Percentiles rank a stretch among this genome's conserved stretches.
These are phyloP conservation scores for Tipula lateralis DNA, from an alignment of 2,888 invertebrate genomes.

Conservation along the genomic window DNA sequence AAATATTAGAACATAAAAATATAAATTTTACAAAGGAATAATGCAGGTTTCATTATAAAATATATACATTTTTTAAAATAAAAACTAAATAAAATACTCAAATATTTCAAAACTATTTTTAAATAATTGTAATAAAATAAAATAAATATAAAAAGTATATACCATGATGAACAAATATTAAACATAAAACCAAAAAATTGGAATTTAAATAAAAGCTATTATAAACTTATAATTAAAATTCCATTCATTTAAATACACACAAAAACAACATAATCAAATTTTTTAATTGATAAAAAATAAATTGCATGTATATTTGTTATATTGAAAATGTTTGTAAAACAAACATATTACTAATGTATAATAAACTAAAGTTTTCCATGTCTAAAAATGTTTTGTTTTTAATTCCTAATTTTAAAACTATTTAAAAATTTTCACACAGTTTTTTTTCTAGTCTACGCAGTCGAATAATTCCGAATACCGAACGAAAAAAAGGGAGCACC, in stretches of 20 bases:
- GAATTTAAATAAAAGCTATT: background rate
- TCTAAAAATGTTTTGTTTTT: background rate
- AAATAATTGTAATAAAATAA: background rate
- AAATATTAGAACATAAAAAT: background rate
- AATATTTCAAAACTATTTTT: background rate
- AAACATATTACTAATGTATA: slow-evolving; percentile 12
- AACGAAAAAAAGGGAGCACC: slow-evolving; percentile 31
- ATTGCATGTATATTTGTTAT: background rate
- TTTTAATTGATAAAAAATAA: background rate
- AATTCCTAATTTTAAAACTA: background rate
- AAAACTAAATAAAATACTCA: slow-evolving; percentile 9
- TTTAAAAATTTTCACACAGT: background rate
- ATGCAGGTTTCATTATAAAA: slow-evolving; percentile 28
- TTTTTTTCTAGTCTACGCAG: slow-evolving; percentile 20
- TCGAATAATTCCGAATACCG: background rate
- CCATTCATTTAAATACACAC: background rate
- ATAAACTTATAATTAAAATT: background rate
- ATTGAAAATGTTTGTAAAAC: background rate
- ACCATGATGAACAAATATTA: slow-evolving; percentile 19
- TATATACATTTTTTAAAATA: background rate
- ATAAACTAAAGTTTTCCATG: background rate
- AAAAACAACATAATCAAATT: background rate
- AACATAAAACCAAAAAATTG: background rate
- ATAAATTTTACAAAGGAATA: slow-evolving; percentile 26
- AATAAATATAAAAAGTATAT: background rate